Evolutionary conservation across 2,797 vertebrate genomes (phyloP), one percentile per base, ranked within the genome.

Genomic region (Loris lydekkerianus): DNA sequence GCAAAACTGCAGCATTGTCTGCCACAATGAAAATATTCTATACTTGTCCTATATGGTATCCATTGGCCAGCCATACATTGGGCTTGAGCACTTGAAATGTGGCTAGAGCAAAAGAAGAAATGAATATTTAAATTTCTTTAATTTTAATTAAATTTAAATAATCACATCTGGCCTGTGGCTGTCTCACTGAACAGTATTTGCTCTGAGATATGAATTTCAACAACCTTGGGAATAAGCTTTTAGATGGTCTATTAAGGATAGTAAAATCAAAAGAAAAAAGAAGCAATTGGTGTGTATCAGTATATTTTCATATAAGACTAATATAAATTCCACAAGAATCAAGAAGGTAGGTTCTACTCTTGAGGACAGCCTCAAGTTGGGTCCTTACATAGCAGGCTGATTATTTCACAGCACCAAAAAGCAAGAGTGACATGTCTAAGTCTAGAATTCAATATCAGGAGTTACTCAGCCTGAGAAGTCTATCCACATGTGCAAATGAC

Each of bases 401-500:
- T 91, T 92, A 92, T n/a, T 91, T 72, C 69, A 86, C 21, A 37
- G 14, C 7, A 67, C 9, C 77, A 90, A n/a, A 7, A 88, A 86
- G 43, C 65, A 89, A 80, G 43, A 92, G 18, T 17, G 21, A 83
- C 37, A 37, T 8, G 27, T 40, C 31, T 80, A 87, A 9, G 25
- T 40, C 43, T 65, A 49, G 70, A 73, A 67, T 65, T 13, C 53
- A 90, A 76, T 70, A 53, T 53, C 85, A 58, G 29, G 60, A 92
- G 2, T 37, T 73, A 75, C 5, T 86, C 37, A 70, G 85, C 60
- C 34, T 49, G 46, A 94, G 76, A 75, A 73, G 17, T 65, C 84
- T 91, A 40, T 94, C 91, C 69, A 10, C 25, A 14, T 37, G 60
- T 97, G 61, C 21, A 87, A 93, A 90, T 46, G 67, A 86, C 58